Conservation (phyloP, 1,140 invertebrate species). For the Adoxophyes honmai region DNA sequence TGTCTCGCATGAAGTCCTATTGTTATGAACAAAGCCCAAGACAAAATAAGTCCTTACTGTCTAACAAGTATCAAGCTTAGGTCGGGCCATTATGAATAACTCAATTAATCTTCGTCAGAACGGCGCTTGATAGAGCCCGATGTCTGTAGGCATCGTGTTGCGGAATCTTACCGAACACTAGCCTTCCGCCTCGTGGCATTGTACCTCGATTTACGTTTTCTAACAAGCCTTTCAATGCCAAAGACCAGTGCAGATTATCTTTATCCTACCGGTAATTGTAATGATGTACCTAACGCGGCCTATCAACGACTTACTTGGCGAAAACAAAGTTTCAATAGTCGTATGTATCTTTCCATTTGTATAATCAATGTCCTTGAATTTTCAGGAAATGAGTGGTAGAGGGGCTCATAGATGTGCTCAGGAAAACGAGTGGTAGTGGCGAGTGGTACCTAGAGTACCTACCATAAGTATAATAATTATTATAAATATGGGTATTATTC, state of each 20-base stretch:
- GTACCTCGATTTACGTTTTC: conserved; percentile 15
- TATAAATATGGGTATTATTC: too few relatives aligned
- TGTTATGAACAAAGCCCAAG: conserved; percentile 22
- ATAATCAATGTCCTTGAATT: too few relatives aligned
- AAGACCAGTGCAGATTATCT: conserved; percentile 21
- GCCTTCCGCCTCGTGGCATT: conserved; percentile 13
- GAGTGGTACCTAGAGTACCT: too few relatives aligned
- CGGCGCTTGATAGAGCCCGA: conserved; percentile 45
- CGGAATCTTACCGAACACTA: conserved; percentile 53
- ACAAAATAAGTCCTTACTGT: conserved; percentile 31
- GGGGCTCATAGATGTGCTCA: too few relatives aligned
- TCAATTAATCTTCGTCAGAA: conserved; percentile 66
- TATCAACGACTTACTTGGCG: too few relatives aligned
- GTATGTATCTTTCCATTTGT: too few relatives aligned
- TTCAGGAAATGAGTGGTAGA: too few relatives aligned
- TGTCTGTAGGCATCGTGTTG: conserved; percentile 50
- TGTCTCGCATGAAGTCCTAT: conserved; percentile 7
- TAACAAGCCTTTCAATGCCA: conserved; percentile 1
- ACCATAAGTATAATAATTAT: too few relatives aligned
- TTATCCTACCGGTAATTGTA: conserved; percentile 46
- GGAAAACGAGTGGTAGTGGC: too few relatives aligned
- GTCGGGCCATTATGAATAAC: conserved; percentile 32
- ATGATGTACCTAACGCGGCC: conserved; percentile 34
- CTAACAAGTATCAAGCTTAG: conserved; percentile 27
- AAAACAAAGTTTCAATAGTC: too few relatives aligned